Evolutionary conservation across 2,888 invertebrate genomes (phyloP), one percentile per base, ranked within the genome.

Genomic region (Tenthredo notha): DNA sequence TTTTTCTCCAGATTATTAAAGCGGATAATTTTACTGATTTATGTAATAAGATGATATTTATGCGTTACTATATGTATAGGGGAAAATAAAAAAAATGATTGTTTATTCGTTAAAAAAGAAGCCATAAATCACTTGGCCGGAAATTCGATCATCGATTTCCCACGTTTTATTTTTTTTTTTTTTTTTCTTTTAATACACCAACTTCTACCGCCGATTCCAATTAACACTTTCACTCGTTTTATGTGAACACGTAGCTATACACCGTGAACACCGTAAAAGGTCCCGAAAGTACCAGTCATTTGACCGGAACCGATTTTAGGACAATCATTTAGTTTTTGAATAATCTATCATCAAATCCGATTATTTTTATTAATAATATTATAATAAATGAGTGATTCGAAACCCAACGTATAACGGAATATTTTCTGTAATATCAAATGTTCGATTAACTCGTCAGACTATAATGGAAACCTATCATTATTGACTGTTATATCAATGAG

Each of bases 171-270:
- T n/a, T n/a, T n/a, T n/a, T n/a, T n/a, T n/a, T n/a, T n/a, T n/a
- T n/a, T n/a, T n/a, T n/a, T n/a, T n/a, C n/a, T 33, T 61, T 61
- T 25, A 10, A 12, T 61, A 61, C 10, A 25, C 61, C 61, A 61
- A 61, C 25, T 61, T 61, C 25, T 25, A 61, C 21, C 12, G 61
- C 0, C n/a, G 7, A 37, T 21, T 2, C 61, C 61, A 25, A 61
- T 61, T 4, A 61, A 61, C 61, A 61, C 61, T 61, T 61, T 61
- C 61, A 61, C 61, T 61, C 10, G 61, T 61, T 61, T 61, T 25
- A 25, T 3, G 25, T 0, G 12, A 25, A 21, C 61, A 0, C 12
- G 12, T 2, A 25, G 25, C 25, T 61, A 3, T 12, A 25, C 10
- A 61, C 61, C 10, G 25, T 10, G 10, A 61, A 61, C 61, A 25